Conservation (phyloP, 1,140 invertebrate species). For the Zophobas morio region DNA sequence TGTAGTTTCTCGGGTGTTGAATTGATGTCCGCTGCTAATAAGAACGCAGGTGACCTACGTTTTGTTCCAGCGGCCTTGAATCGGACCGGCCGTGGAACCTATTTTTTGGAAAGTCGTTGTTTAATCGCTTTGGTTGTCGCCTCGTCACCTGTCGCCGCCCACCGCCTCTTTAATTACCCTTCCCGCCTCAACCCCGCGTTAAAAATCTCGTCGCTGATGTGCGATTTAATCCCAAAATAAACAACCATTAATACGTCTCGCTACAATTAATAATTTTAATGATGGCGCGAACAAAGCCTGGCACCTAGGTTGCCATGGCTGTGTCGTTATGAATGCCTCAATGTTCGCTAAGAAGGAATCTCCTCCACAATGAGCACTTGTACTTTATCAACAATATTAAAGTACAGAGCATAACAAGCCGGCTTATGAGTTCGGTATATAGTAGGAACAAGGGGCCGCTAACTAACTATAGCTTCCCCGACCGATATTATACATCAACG, state of each 20-base stretch:
- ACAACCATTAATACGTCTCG: conserved; percentile 47
- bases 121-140: no score
- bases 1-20: no score
- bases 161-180: no score
- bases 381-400: conserved; percentile 50
- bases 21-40: no score
- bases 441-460: conserved; percentile 45
- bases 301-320: conserved; percentile 44
- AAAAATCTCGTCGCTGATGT: conserved; percentile 1
- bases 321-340: conserved; percentile 44
- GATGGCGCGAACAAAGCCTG: conserved; percentile 41
- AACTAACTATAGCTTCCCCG: conserved; percentile 42
- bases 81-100: no score
- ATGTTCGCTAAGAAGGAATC: conserved; percentile 44
- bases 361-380: conserved; percentile 44
- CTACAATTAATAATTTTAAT: conserved; percentile 49
- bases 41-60: no score
- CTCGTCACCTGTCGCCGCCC: no score
- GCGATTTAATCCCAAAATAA: conserved; percentile 26
- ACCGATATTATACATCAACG: conserved; percentile 38
- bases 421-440: conserved; percentile 45
- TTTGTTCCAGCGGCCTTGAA: no score
- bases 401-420: conserved; percentile 47
- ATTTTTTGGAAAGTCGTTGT: no score
- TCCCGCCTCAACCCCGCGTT: not conserved